Evolutionary conservation across 2,113 vertebrate species (phyloP).

Genomic region (Anthoscopus minutus): DNA sequence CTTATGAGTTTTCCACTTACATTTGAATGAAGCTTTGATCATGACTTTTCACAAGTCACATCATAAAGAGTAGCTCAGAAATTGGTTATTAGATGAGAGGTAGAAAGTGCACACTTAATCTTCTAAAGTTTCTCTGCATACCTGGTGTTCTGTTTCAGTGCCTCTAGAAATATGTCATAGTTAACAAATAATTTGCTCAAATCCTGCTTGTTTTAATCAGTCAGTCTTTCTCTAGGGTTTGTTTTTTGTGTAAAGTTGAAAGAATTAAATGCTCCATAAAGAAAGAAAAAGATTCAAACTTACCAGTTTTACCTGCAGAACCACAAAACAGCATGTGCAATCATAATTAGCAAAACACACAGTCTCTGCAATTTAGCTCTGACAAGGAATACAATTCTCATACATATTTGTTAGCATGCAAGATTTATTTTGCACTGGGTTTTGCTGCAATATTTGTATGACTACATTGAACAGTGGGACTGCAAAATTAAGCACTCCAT

Average conservation of each 20-base stretch:
- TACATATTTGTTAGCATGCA: not conserved
- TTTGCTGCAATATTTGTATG: not conserved
- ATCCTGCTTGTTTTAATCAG: not conserved
- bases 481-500: not conserved
- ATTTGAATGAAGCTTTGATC: not conserved
- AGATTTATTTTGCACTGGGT: not conserved
- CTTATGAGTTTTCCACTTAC: not conserved
- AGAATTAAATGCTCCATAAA: not conserved
- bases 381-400: not conserved
- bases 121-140: not conserved
- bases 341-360: not conserved
- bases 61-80: not conserved
- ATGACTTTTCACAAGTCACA: not conserved
- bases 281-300: not conserved
- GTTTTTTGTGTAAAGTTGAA: not conserved
- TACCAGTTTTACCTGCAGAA: not conserved
- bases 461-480: not conserved
- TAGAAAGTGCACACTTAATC: not conserved
- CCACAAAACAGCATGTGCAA: not conserved
- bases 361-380: not conserved
- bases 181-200: constrained; percentile 19
- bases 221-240: not conserved
- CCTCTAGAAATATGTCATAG: constrained; percentile 24
- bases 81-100: not conserved
- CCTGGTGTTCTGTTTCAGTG: not conserved